Base-by-base conservation (phyloP, 1,140 invertebrate genomes). In the Plodia interpunctella region DNA sequence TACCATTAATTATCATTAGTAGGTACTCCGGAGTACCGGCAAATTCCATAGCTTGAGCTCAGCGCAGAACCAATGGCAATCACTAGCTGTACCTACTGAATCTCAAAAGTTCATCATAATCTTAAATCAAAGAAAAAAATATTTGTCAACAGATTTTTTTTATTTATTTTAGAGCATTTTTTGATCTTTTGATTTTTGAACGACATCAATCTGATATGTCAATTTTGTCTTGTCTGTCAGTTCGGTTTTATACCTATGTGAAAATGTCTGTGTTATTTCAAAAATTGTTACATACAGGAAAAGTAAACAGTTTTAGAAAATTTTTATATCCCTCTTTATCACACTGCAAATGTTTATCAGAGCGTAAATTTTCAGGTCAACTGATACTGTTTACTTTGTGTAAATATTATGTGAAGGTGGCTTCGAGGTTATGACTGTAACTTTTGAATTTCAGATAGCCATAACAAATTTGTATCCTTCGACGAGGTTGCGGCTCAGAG, bases 191-290 rank as follows among this genome's bases (percentile, higher is more conserved):
- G 15, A 35, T 17, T 54, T 30, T 30, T 30, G 13, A 54, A 30
- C 15, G 21, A 30, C 4, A 54, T 49, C 49, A 5, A 54, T 49
- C 38, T 49, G 38, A 49, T 18, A 5, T 49, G 49, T 49, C 49
- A 49, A 49, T 15, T 9, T 49, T 25, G 21, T 25, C 21, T 25
- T 25, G 21, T 25, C 21, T 51, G n/a, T 28, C 25, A 28, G 20
- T 55, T 55, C 6, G 32, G 17, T 51, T 30, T 58, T 17, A n/a
- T n/a, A n/a, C n/a, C n/a, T n/a, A n/a, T n/a, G 8, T 21, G 60
- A 79, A 87, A 81, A 88, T 88, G 85, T 83, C 82, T 75, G 72
- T 88, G 50, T 71, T 86, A 73, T 78, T 83, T 72, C 75, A 83
- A 75, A 86, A 58, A 19, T 38, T 70, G 57, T 57, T 64, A 63